phyloP scores from a whole-genome alignment of 2,113 vertebrate genomes.

The Tragelaphus scriptus region DNA sequence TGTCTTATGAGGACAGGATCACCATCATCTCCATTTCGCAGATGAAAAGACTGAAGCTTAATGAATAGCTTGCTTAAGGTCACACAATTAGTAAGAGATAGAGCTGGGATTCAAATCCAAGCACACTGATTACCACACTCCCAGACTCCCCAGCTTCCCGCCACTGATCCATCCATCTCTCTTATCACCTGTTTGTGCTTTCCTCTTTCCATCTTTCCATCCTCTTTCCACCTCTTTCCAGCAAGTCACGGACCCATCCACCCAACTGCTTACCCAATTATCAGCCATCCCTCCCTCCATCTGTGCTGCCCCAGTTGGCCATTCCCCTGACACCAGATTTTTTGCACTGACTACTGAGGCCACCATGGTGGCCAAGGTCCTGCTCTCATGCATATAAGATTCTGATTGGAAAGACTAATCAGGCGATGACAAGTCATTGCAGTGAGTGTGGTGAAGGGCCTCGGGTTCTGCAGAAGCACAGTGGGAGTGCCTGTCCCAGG shows the following conservation, averaged over 20 bases:
- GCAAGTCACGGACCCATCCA: accelerated
- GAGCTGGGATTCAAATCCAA: neutral
- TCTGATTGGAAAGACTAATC: neutral
- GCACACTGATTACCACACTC: neutral
- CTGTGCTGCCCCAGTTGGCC: neutral
- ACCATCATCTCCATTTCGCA: neutral
- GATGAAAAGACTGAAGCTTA: neutral
- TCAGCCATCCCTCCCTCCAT: too few species aligned
- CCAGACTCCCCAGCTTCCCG: neutral
- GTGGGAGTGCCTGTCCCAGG: accelerated
- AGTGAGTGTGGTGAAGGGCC: neutral
- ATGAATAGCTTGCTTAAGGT: neutral
- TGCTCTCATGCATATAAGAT: neutral
- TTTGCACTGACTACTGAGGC: neutral
- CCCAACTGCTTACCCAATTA: accelerated
- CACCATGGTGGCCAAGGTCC: neutral
- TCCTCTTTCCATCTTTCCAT: neutral
- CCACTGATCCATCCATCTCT: too few species aligned
- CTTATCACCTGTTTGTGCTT: accelerated
- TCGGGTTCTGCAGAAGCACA: accelerated
- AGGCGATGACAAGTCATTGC: accelerated
- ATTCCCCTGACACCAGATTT: accelerated
- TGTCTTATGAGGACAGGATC: accelerated
- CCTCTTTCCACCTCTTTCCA: neutral
- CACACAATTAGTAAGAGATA: neutral